phyloP scores from a whole-genome alignment of 2,113 vertebrate species.

The Puffinus mauretanicus region DNA sequence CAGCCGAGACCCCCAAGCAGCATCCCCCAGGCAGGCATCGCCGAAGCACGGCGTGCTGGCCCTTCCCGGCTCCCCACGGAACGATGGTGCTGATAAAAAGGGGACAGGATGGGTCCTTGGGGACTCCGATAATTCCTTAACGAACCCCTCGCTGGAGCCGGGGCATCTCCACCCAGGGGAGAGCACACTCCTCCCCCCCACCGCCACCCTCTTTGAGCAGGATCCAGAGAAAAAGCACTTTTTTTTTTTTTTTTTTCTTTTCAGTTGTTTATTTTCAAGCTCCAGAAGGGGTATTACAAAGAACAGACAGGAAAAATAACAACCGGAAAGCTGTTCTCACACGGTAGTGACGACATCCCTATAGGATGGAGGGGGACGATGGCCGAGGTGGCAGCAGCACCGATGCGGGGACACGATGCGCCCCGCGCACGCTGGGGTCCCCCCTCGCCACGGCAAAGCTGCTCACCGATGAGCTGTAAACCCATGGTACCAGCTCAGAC shows the following conservation, averaged over 20 bases:
- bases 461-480: background rate
- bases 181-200: fast-evolving
- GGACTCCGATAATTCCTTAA: background rate
- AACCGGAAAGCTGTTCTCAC: constrained; percentile 14
- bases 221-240: background rate
- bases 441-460: background rate
- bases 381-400: background rate
- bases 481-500: background rate
- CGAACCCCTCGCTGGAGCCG: fast-evolving
- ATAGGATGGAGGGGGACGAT: background rate
- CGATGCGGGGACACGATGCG: fast-evolving
- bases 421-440: fast-evolving
- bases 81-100: background rate
- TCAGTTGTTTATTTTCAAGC: constrained; percentile 50
- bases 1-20: background rate
- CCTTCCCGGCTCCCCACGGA: background rate
- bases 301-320: constrained; percentile 39
- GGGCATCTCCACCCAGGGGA: background rate
- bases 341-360: background rate
- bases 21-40: background rate
- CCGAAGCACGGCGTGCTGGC: background rate
- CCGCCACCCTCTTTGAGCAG: background rate
- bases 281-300: constrained; percentile 1
- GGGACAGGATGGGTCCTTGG: background rate
- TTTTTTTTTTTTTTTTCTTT: background rate